phyloP scores from a whole-genome alignment of 2,797 vertebrate genomes.

The Trachurus trachurus region DNA sequence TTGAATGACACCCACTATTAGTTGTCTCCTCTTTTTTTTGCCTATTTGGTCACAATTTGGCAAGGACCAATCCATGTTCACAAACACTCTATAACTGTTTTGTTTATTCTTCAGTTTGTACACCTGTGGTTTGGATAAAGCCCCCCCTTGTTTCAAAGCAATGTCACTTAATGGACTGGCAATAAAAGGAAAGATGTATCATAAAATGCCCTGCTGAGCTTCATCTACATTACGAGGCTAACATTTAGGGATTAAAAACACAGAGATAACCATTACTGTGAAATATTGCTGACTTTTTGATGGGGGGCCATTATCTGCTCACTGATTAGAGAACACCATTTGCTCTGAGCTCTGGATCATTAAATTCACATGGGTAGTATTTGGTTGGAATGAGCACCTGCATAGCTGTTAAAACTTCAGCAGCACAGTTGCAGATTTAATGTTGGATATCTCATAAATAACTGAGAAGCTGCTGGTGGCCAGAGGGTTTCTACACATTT shows the following conservation, averaged over 20 bases:
- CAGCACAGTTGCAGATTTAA: constrained; percentile 11
- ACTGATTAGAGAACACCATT: background rate
- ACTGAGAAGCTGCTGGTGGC: background rate
- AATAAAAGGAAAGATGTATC: constrained; percentile 47
- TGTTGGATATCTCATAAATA: constrained; percentile 2
- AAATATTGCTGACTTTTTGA: background rate
- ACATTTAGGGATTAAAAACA: constrained; percentile 10
- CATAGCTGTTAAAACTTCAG: background rate
- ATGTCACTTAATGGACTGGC: constrained; percentile 11
- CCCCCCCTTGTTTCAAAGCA: background rate
- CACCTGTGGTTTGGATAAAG: constrained; percentile 14
- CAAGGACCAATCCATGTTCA: constrained; percentile 39
- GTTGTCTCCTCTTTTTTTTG: background rate
- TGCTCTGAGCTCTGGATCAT: constrained; percentile 4
- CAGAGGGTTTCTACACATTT: constrained; percentile 10
- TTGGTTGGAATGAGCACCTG: constrained; percentile 4
- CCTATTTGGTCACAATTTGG: constrained; percentile 12
- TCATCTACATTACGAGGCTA: background rate
- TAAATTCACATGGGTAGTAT: background rate
- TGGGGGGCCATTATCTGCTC: background rate
- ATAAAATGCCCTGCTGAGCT: background rate
- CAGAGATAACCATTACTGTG: background rate
- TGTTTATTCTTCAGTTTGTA: constrained; percentile 19
- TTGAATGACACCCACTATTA: constrained; percentile 25
- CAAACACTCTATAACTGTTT: constrained; percentile 8